Evolutionary conservation across 2,797 vertebrate species (phyloP), one percentile per base, ranked within the genome.

Genomic region (Monodelphis domestica): DNA sequence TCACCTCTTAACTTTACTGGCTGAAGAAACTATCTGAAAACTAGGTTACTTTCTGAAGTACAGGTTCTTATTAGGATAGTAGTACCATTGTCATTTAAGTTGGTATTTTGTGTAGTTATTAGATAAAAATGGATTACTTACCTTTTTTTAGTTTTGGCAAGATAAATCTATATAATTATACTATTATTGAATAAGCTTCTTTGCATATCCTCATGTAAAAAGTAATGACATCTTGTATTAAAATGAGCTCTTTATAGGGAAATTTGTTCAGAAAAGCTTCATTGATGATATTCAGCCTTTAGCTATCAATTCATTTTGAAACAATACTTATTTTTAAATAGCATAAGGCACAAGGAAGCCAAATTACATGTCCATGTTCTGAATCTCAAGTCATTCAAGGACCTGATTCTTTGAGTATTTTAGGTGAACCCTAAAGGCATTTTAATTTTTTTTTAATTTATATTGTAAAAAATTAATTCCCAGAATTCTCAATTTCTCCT

Each of bases 321-420:
- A 92, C 17, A 4, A 91, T 54, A 56, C 28, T 33, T 87, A 59
- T 28, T 70, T 9, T 53, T 70, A 54, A 30, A 24, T 89, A n/a
- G 30, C 50, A 89, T 93, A 78, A 91, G 38, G 87, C 70, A 57
- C 26, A 53, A 5, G 87, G 87, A 53, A 78, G 38, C 12, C 92
- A 26, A 53, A 50, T 95, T 92, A 91, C 28, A 28, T 91, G 15
- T 78, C 63, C 17, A 38, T 84, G 10, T 45, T 84, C 38, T 84
- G 7, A 26, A 38, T 70, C 17, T 38, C 63, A 70, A 70, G 51
- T 52, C 38, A 51, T 84, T 87, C 12, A 45, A 52, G 87, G 54
- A 10, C 89, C 63, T 95, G 33, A 70, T 92, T 94, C 26, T 90
- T 94, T 88, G 33, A 3, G 33, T 89, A 54, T 90, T 94, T 88